These are phyloP conservation scores for Slavum lentiscoides DNA, from an alignment of 2,888 invertebrate genomes.

Conservation along the genomic window DNA sequence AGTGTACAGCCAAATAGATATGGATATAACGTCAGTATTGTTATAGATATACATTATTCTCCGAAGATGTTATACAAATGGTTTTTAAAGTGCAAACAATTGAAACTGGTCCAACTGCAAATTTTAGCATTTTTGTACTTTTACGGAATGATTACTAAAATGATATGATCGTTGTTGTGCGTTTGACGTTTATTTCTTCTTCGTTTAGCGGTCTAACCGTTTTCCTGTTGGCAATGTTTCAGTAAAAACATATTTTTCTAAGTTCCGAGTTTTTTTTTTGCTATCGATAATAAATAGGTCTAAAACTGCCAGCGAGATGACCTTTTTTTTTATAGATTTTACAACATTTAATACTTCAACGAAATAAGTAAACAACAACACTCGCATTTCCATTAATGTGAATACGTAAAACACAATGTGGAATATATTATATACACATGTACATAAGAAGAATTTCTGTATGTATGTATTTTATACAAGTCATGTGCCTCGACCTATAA, in stretches of 20 bases:
- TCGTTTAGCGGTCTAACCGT: neutral
- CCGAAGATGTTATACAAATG: neutral
- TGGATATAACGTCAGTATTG: neutral
- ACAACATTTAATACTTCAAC: neutral
- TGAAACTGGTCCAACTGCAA: constrained; percentile 37
- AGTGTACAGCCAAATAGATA: neutral
- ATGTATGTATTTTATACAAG: no score
- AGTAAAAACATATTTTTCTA: constrained; percentile 41
- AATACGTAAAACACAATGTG: no score
- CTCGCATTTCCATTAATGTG: no score
- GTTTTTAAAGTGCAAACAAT: constrained; percentile 31
- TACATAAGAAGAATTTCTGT: no score
- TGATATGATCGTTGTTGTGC: constrained; percentile 29
- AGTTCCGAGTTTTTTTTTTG: neutral
- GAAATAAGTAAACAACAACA: neutral
- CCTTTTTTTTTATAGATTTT: neutral
- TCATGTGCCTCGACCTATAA: no score
- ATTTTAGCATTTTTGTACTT: constrained; percentile 28
- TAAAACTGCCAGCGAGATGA: constrained; percentile 9
- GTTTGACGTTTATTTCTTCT: constrained; percentile 40
- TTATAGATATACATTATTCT: neutral
- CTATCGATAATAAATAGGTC: constrained; percentile 3
- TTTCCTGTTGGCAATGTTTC: constrained; percentile 42
- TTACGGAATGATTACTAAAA: constrained; percentile 24
- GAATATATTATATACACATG: no score